Percentiles rank a stretch among this genome's conserved stretches.
phyloP scores from a whole-genome alignment of 64 coral and sea anemone species.

The Anthopleura sola region DNA sequence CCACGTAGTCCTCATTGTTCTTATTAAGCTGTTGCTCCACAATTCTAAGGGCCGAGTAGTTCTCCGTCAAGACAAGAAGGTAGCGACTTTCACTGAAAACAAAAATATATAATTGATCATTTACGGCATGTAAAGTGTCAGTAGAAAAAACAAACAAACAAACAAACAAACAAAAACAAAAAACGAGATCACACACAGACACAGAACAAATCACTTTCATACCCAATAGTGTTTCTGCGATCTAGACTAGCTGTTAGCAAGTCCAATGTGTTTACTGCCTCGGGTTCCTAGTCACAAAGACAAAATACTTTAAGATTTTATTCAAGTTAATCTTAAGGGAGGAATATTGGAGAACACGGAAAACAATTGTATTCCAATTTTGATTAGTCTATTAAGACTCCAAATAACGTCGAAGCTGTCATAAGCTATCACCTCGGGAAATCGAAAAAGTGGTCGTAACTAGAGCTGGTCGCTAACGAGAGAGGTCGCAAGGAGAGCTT shows the following conservation, averaged over 20 bases:
- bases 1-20: conserved; percentile 34
- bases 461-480: no score
- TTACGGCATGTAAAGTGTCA: not conserved
- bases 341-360: no score
- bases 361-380: no score
- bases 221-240: conserved; percentile 19
- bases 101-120: not conserved
- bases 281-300: not conserved
- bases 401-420: no score
- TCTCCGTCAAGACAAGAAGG: conserved; percentile 51
- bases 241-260: conserved; percentile 16
- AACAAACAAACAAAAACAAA: not conserved
- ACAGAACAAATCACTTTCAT: not conserved
- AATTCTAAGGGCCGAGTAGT: conserved; percentile 51
- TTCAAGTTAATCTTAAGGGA: no score
- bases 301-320: no score
- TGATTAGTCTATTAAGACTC: no score
- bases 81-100: conserved; percentile 41
- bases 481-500: no score
- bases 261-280: conserved; percentile 1
- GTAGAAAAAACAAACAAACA: no score
- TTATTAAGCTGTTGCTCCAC: conserved; percentile 35
- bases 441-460: no score
- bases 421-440: no score
- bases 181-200: not conserved